Base-by-base conservation (phyloP, 2,888 invertebrate species). In the Melanotus villosus region DNA sequence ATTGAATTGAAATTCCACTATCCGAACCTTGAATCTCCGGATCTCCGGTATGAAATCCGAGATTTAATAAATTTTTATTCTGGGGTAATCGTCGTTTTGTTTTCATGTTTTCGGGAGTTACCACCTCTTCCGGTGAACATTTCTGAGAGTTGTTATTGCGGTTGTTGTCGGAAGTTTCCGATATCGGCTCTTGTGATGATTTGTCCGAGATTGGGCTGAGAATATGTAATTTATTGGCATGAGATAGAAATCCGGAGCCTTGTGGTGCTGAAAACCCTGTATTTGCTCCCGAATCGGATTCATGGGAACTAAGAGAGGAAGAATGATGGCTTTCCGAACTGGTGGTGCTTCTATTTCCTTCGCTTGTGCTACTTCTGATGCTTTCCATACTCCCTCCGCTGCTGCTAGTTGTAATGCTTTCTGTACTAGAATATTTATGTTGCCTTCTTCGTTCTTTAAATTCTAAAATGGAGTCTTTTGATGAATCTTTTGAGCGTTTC, bases 331-430 rank as follows among this genome's bases (percentile, higher is more conserved):
- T 94, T 80, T 94, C 94, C 57, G 93, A 93, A 84, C 94, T 94
- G 80, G 93, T 93, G 65, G 93, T 94, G 80, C 94, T 95, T 77
- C 94, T 88, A 80, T 94, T 94, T 26, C 94, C 94, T 84, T 95
- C 95, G 82, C 95, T 95, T 65, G 94, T 94, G 82, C 93, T 94
- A 84, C 94, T 94, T 72, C 93, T 89, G 72, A 95, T 86, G 63
- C 95, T 95, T 81, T 95, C 95, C 91, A 95, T 92, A 83, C 95
- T 95, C 43, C 93, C 94, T 57, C 93, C 93, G 80, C 94, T 94
- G 84, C 94, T 94, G 80, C 93, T 94, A 5, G 93, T 94, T 30
- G 93, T 93, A 90, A 95, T 93, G 83, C 94, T 94, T 84, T 95
- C 95, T 26, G 94, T 94, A 79, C 94, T 94, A 5, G 92, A 92